phyloP scores from a whole-genome alignment of 2,113 vertebrate genomes.

The Rhinopithecus roxellana region DNA sequence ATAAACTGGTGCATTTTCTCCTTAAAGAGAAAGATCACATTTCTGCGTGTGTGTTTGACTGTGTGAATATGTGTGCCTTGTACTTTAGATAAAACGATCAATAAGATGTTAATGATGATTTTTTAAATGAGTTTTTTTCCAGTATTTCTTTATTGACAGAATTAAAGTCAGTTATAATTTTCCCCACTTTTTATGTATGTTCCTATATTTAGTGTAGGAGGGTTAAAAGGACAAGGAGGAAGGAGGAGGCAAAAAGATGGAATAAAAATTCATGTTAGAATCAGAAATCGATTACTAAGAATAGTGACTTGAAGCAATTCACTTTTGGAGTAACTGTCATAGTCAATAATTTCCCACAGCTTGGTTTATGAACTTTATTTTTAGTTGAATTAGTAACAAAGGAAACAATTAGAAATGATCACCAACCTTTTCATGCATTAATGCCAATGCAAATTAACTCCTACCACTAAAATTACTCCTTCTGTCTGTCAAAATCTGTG shows the following conservation, averaged over 20 bases:
- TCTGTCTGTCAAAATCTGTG: conserved; percentile 70
- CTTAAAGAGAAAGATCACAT: not conserved
- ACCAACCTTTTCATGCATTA: conserved; percentile 58
- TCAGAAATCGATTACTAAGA: not conserved
- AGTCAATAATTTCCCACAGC: conserved; percentile 16
- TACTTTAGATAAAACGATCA: not conserved
- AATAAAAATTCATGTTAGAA: not conserved
- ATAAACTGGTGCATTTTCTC: not conserved
- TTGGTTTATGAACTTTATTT: conserved; percentile 52
- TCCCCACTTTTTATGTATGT: not conserved
- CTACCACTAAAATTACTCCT: conserved; percentile 67
- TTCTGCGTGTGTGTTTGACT: not conserved
- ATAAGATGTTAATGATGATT: not conserved
- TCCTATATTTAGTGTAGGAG: not conserved
- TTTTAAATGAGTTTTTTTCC: not conserved
- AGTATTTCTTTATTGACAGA: not conserved
- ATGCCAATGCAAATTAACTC: conserved; percentile 71
- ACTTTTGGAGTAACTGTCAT: not conserved
- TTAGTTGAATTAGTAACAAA: conserved; percentile 65
- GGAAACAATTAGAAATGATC: conserved; percentile 70
- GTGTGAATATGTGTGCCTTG: not conserved
- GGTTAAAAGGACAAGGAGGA: not conserved
- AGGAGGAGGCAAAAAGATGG: not conserved
- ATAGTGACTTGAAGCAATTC: conserved; percentile 8
- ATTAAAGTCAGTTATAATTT: not conserved